A percentile compares a stretch with the other conserved stretches of the same genome.
Conservation (phyloP, 2,888 invertebrate species). For the Nomada goodeniana region DNA sequence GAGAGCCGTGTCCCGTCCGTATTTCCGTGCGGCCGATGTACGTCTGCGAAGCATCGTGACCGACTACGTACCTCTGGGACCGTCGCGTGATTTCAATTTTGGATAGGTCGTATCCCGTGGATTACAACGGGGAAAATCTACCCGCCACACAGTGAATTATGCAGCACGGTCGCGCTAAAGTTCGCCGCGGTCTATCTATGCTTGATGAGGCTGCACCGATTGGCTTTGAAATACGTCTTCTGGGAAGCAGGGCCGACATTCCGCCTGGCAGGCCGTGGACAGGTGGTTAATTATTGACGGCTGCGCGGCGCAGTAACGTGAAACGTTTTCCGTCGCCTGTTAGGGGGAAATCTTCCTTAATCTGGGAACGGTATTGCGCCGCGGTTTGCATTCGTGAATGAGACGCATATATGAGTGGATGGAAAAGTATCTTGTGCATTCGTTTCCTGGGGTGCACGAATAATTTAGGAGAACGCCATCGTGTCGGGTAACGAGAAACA, state of each 20-base stretch:
- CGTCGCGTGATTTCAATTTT: constrained; percentile 66
- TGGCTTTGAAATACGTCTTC: constrained; percentile 42
- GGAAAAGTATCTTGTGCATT: too few relatives aligned
- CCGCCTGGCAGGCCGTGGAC: constrained; percentile 17
- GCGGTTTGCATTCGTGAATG: too few relatives aligned
- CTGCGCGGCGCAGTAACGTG: neutral
- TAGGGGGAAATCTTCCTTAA: too few relatives aligned
- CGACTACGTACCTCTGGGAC: constrained; percentile 15
- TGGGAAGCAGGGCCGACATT: constrained; percentile 19
- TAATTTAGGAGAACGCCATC: too few relatives aligned
- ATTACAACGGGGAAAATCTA: constrained; percentile 46
- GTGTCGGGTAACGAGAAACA: too few relatives aligned
- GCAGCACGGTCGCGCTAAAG: constrained; percentile 38
- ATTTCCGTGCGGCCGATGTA: constrained; percentile 4
- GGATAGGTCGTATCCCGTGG: constrained; percentile 43
- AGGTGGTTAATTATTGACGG: constrained; percentile 27
- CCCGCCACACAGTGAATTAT: constrained; percentile 44
- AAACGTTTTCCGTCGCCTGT: neutral
- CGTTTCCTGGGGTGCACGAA: too few relatives aligned
- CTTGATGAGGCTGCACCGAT: constrained; percentile 52
- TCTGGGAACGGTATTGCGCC: too few relatives aligned
- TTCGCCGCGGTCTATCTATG: constrained; percentile 44
- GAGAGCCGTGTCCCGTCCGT: constrained; percentile 10
- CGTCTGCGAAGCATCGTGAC: neutral
- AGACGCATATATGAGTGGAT: too few relatives aligned